Percentiles rank a stretch among this genome's conserved stretches.
phyloP scores from a whole-genome alignment of 2,888 invertebrate genomes.

The Auanema freiburgensis region DNA sequence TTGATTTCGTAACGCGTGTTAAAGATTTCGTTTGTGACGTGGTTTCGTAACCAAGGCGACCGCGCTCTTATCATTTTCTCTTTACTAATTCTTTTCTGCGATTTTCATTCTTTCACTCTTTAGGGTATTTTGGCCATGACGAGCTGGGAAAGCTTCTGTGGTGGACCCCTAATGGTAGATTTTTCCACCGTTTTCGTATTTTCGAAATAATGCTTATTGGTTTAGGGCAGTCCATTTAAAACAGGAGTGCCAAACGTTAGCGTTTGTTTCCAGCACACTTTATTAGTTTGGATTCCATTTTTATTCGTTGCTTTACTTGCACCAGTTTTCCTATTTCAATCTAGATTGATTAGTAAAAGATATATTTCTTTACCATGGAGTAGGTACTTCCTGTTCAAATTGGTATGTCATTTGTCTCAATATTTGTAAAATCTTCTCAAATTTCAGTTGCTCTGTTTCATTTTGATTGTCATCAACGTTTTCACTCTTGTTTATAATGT shows the following conservation, averaged over 20 bases:
- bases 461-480: constrained; percentile 23
- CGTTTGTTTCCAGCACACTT: constrained; percentile 56
- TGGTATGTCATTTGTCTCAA: background rate
- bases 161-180: background rate
- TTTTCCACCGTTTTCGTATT: background rate
- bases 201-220: background rate
- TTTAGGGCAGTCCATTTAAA: constrained; percentile 24
- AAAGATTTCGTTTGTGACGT: no score
- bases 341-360: constrained; percentile 23
- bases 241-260: constrained; percentile 53
- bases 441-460: constrained; percentile 18
- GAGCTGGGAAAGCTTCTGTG: background rate
- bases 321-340: constrained; percentile 37
- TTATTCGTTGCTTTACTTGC: constrained; percentile 44
- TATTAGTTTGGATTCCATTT: constrained; percentile 56
- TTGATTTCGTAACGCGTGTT: no score
- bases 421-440: background rate
- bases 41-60: no score
- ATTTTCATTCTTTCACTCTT: background rate
- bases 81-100: no score
- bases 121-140: constrained; percentile 3
- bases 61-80: no score
- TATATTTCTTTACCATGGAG: constrained; percentile 33
- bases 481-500: constrained; percentile 32
- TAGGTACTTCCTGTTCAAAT: background rate